Evolutionary conservation across 2,797 vertebrate species (phyloP).

Genomic region (Melanotaenia nigrans): DNA sequence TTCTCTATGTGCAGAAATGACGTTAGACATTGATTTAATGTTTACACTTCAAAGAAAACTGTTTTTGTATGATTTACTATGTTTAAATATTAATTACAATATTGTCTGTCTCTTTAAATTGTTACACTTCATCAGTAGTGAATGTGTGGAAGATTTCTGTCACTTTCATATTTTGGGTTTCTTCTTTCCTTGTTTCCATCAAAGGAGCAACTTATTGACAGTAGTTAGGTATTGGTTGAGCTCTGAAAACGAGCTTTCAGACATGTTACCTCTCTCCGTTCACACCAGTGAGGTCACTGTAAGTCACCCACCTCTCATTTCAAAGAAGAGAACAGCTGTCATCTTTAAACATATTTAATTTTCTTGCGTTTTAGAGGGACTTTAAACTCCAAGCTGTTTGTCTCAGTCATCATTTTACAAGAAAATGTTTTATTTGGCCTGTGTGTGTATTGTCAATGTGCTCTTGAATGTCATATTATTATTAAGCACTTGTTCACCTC

Average conservation of each 20-base stretch:
- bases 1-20: conserved; percentile 76
- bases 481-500: conserved; percentile 67
- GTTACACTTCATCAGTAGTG: conserved; percentile 57
- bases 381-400: conserved; percentile 64
- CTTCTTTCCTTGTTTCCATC: conserved; percentile 26
- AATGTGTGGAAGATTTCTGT: conserved; percentile 57
- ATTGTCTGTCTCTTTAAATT: conserved; percentile 66
- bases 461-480: conserved; percentile 74
- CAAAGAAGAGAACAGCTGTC: conserved; percentile 40
- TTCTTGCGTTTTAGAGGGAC: conserved; percentile 68
- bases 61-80: conserved; percentile 75
- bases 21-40: conserved; percentile 74
- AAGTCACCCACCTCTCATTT: conserved; percentile 41
- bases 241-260: conserved; percentile 21
- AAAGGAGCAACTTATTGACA: conserved; percentile 31
- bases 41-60: conserved; percentile 77
- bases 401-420: conserved; percentile 69
- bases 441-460: conserved; percentile 71
- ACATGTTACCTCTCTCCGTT: conserved; percentile 43
- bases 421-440: conserved; percentile 54
- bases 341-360: conserved; percentile 59
- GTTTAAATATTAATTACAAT: conserved; percentile 74
- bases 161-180: conserved; percentile 32
- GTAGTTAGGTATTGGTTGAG: conserved; percentile 14
- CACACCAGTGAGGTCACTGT: conserved; percentile 42